Base-by-base conservation (phyloP, 2,113 vertebrate species). In the Zosterops hypoxanthus region DNA sequence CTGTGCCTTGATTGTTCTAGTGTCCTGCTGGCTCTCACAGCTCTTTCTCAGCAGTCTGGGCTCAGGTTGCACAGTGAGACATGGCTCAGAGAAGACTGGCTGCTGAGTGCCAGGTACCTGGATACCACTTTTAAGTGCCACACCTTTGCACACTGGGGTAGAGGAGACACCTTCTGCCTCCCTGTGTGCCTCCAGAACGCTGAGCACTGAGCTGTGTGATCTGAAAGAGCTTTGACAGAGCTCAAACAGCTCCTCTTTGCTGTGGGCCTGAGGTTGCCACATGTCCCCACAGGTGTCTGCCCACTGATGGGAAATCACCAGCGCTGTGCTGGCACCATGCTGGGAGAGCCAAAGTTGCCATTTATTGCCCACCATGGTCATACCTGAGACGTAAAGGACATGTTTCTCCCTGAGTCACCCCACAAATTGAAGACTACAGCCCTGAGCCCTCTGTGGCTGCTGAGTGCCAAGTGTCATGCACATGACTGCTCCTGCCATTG, bases 201-300 rank as follows among this genome's bases (percentile, higher is more conserved):
- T 29, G 33, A 68, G 53, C 33, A 11, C 39, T 53, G 79, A 50
- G 25, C 66, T 50, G 3, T 25, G 26, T 29, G 23, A 16, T 23
- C 29, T 61, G 72, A 72, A 60, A 29, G 24, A 92, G 26, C 44
- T 36, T 47, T 60, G 47, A 14, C 61, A 79, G 49, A 68, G 3
- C 41, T 31, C 64, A 60, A 1, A n/a, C 24, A 73, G 26, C 12
- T 57, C 8, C 9, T 88, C 9, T 36, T 29, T 84, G 64, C 49
- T 1, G 0, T 42, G 26, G 13, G 13, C 23, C 26, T 7, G 11
- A 14, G 14, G 3, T 21, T 5, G 6, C 18, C 52, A 31, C 14
- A 2, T 26, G 52, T 81, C 28, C 46, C 64, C 14, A 11, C 5
- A 42, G 34, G 19, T 2, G 0, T 33, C 39, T 90, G 26, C 25